A percentile compares a stretch with the other conserved stretches of the same genome.
phyloP scores from a whole-genome alignment of 2,888 invertebrate genomes.

The Dendrolimus pini region DNA sequence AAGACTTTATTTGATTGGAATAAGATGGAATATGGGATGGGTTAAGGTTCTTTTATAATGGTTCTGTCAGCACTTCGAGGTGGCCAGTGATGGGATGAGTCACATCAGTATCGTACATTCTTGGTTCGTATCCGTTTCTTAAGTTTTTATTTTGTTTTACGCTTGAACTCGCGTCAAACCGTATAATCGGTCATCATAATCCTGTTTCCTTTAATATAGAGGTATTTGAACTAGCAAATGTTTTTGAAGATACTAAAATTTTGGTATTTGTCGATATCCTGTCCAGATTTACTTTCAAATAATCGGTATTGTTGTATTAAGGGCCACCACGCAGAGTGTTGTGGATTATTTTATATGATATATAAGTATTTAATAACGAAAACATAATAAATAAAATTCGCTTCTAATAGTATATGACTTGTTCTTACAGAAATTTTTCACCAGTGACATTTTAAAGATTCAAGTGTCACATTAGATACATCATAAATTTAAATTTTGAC shows the following conservation, averaged over 20 bases:
- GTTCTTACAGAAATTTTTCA: no score
- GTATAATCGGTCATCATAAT: constrained; percentile 34
- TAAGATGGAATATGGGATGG: constrained; percentile 27
- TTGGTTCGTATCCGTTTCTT: constrained; percentile 60
- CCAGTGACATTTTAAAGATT: no score
- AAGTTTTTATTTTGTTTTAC: constrained; percentile 40
- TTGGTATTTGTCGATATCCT: no score
- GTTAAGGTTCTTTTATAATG: constrained; percentile 19
- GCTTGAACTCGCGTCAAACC: constrained; percentile 43
- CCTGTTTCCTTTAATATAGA: constrained; percentile 5
- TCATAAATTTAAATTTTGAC: no score
- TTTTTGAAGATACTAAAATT: not conserved
- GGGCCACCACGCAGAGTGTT: no score
- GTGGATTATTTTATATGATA: no score
- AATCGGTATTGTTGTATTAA: no score
- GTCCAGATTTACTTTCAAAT: no score
- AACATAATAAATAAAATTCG: no score
- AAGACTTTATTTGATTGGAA: constrained; percentile 19
- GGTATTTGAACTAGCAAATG: not conserved
- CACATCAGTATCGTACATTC: constrained; percentile 64
- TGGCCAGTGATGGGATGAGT: constrained; percentile 65
- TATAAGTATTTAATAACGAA: no score
- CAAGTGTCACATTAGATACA: no score
- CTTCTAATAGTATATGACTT: no score
- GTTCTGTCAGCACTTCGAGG: constrained; percentile 43